Evolutionary conservation across 2,113 vertebrate species (phyloP).

Genomic region (Cynocephalus volans): DNA sequence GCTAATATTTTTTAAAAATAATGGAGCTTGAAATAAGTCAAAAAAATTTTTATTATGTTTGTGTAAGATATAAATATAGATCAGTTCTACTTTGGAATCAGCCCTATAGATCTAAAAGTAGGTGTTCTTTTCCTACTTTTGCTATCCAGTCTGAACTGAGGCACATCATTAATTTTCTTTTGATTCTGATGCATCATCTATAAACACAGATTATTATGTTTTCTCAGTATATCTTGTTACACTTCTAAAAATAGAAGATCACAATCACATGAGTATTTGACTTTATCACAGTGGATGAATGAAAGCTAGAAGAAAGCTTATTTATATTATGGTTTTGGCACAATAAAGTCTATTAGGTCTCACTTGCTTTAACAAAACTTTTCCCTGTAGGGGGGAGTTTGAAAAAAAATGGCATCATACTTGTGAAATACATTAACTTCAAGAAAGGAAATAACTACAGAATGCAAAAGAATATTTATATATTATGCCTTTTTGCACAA

Average conservation of each 20-base stretch:
- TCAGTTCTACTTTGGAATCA: neutral
- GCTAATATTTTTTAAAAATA: slow-evolving; percentile 17
- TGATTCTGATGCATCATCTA: neutral
- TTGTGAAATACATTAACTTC: slow-evolving; percentile 35
- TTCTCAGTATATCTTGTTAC: neutral
- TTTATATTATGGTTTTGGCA: neutral
- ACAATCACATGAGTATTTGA: neutral
- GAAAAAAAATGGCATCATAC: neutral
- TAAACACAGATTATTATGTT: neutral
- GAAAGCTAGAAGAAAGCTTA: neutral
- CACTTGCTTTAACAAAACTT: neutral
- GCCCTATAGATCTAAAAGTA: neutral
- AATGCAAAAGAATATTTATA: neutral
- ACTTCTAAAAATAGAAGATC: neutral
- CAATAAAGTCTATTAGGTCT: neutral
- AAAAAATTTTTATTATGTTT: neutral
- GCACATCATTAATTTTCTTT: neutral
- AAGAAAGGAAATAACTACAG: neutral
- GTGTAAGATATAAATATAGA: neutral
- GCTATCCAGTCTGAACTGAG: neutral
- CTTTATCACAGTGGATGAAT: neutral
- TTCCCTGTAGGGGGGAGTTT: neutral
- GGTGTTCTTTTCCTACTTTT: neutral
- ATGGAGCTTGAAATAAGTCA: neutral
- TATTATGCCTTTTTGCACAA: neutral